These are phyloP conservation scores for Poecile montanus DNA, from an alignment of 2,797 vertebrate genomes.

Conservation along the genomic window DNA sequence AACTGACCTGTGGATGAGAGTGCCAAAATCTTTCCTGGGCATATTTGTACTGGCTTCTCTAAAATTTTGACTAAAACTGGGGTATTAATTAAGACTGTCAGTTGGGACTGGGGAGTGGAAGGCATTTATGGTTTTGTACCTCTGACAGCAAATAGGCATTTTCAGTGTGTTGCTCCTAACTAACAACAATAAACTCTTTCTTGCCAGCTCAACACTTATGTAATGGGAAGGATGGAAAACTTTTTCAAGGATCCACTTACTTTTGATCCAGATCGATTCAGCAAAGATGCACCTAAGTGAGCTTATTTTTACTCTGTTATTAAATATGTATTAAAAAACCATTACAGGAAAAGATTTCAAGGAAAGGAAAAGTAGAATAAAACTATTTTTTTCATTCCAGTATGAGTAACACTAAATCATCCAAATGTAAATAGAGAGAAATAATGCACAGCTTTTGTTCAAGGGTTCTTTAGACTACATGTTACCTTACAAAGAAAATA, in stretches of 20 bases:
- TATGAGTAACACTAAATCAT: neutral
- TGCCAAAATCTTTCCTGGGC: neutral
- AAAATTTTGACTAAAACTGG: neutral
- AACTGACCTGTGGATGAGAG: neutral
- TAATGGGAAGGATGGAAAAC: constrained; percentile 81
- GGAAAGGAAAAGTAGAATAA: neutral
- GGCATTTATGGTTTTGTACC: neutral
- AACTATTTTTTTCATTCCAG: neutral
- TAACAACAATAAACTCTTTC: neutral
- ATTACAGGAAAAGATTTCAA: neutral
- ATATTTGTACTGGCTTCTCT: neutral
- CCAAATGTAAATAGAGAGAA: neutral
- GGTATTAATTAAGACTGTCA: neutral
- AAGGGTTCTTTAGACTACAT: neutral
- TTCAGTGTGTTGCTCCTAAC: neutral
- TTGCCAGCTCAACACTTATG: constrained; percentile 83
- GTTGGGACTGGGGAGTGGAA: neutral
- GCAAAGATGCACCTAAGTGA: constrained; percentile 90
- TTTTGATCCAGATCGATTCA: constrained; percentile 91
- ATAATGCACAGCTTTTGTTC: neutral
- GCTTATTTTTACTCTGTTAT: constrained; percentile 38
- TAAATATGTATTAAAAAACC: neutral
- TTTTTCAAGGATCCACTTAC: constrained; percentile 87
- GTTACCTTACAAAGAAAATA: neutral
- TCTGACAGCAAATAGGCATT: neutral